phyloP scores from a whole-genome alignment of 2,113 vertebrate genomes.

The Paratilapia polleni region DNA sequence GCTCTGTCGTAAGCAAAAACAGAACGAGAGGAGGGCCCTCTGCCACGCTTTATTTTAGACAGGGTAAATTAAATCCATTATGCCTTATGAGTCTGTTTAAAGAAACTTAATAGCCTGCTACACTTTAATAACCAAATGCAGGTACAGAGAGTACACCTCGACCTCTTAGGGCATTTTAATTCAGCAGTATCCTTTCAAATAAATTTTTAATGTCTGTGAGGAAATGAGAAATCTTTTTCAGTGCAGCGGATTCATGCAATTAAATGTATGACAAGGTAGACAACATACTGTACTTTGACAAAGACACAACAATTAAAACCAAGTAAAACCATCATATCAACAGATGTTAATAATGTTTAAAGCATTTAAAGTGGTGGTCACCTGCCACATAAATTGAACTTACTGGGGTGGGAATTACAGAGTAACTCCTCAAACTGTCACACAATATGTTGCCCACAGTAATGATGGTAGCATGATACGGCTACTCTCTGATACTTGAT shows the following conservation, averaged over 20 bases:
- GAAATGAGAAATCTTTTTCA: neutral
- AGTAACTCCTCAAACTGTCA: neutral
- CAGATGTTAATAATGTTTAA: too few relatives aligned
- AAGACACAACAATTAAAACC: rapidly evolving
- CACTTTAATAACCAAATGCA: neutral
- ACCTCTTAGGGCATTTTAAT: neutral
- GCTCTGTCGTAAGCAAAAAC: slow-evolving; percentile 1
- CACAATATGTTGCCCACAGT: neutral
- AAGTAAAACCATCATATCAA: neutral
- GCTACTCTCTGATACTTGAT: too few relatives aligned
- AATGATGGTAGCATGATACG: neutral
- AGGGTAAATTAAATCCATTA: slow-evolving; percentile 10
- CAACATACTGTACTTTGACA: neutral
- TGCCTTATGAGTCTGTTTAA: neutral
- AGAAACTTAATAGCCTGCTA: neutral
- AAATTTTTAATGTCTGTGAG: neutral
- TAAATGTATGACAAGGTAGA: neutral
- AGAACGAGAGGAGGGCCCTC: neutral
- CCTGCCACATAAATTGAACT: too few relatives aligned
- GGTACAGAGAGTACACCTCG: neutral
- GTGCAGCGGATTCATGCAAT: neutral
- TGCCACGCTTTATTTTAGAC: neutral
- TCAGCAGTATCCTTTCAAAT: neutral
- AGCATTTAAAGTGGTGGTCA: too few relatives aligned
- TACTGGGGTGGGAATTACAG: too few relatives aligned